Evolutionary conservation across 2,888 invertebrate species (phyloP), one percentile per base, ranked within the genome.

Genomic region (Liposcelis brunnea): DNA sequence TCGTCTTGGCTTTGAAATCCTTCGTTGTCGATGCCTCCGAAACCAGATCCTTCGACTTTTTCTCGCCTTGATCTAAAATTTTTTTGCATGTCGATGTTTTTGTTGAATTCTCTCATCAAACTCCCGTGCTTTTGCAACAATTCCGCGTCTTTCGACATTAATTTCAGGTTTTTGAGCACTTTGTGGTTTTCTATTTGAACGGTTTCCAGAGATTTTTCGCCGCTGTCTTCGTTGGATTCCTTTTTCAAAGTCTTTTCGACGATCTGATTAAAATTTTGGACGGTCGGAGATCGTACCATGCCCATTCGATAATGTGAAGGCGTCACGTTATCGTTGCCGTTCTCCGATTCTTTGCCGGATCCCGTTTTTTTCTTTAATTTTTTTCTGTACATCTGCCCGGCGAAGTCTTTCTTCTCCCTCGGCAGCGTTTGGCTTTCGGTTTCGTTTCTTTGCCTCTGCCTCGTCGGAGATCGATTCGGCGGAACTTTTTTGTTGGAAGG

Each of bases 221-320:
- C 8, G 26, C 26, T 26, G 4, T 26, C 26, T 8, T 26, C 26
- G 26, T 26, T 26, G 4, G 4, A 6, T 8, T 26, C 26, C 26
- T 4, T 59, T 44, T 57, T 58, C 4, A 59, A 54, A 15, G 60
- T 53, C 32, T 61, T 59, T 36, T 62, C 62, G 2, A 61, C 57
- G 33, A 62, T 62, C 44, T 62, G 62, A 44, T 62, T 8, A 8
- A 62, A 50, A 61, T 62, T 42, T 58, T 59, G 16, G 59, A 58
- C 1, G 58, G 56, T 34, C 4, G 26, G 26, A 26, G 26, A 26
- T 26, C 26, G 4, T 4, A 8, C 5, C 5, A 26, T 26, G 5
- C 26, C 26, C 26, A 26, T 26, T 26, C 26, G 26, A 26, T 26
- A 26, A 26, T 8, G 26, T 4, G 26, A 26, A 4, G 26, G 26